phyloP scores from a whole-genome alignment of 2,888 invertebrate species.

The Erebia epiphron region DNA sequence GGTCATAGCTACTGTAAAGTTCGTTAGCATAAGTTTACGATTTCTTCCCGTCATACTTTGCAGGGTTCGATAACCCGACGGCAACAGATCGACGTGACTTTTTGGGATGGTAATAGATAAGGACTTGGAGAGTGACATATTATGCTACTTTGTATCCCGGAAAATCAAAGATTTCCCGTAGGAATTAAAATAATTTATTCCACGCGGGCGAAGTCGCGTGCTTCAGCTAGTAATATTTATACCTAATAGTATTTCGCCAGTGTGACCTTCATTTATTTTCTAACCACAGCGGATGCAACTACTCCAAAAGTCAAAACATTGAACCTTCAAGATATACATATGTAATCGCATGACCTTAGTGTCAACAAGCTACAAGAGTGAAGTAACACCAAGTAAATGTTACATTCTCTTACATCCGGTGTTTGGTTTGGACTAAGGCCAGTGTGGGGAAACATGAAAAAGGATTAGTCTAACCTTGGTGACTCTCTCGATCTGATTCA shows the following conservation, averaged over 20 bases:
- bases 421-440: constrained; percentile 59
- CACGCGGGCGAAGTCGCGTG: no score
- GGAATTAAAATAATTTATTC: no score
- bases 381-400: constrained; percentile 15
- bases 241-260: not conserved
- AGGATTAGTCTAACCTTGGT: constrained; percentile 47
- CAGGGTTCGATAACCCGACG: no score
- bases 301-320: not conserved
- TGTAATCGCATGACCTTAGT: not conserved
- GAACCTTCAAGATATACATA: not conserved
- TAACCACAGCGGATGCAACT: not conserved
- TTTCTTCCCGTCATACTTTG: no score
- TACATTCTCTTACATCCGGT: constrained; percentile 39
- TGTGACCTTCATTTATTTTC: not conserved
- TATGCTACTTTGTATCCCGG: no score
- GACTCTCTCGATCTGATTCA: constrained; percentile 41
- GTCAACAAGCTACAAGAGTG: constrained; percentile 8
- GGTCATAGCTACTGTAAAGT: no score
- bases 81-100: no score
- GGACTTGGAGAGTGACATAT: no score
- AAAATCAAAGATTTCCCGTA: no score
- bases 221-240: no score
- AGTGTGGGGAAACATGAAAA: constrained; percentile 51
- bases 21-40: no score
- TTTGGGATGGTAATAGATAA: no score